These are phyloP conservation scores for Argyra leucocephala DNA, from an alignment of 2,888 invertebrate species.

Conservation along the genomic window DNA sequence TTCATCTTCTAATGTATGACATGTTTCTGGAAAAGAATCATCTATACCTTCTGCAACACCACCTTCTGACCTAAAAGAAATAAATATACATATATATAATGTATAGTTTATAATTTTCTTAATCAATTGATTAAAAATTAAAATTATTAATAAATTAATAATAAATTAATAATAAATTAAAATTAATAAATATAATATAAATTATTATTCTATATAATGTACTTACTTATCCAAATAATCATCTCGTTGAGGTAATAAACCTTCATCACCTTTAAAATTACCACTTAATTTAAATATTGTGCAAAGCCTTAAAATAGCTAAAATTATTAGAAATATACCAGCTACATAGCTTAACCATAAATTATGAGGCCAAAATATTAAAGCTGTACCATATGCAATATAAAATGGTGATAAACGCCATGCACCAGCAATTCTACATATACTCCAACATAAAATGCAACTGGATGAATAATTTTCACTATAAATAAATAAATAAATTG, in stretches of 20 bases:
- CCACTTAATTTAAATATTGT: slow-evolving; percentile 33
- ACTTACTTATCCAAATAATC: slow-evolving; percentile 36
- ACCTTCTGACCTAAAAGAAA: slow-evolving; percentile 32
- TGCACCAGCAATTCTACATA: slow-evolving; percentile 31
- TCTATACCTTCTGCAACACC: slow-evolving; percentile 33
- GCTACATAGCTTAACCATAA: slow-evolving; percentile 48
- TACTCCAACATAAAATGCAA: slow-evolving; percentile 36
- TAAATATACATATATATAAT: too few relatives aligned
- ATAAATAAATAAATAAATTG: slow-evolving; percentile 22
- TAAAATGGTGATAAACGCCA: slow-evolving; percentile 40
- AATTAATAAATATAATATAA: background rate
- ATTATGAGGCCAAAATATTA: slow-evolving; percentile 42
- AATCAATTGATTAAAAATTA: too few relatives aligned
- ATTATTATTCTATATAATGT: background rate
- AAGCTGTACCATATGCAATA: slow-evolving; percentile 34
- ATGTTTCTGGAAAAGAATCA: slow-evolving; percentile 35
- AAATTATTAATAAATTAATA: too few relatives aligned
- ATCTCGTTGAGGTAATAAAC: slow-evolving; percentile 39
- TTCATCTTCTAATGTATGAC: slow-evolving; percentile 35
- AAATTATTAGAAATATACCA: slow-evolving; percentile 42
- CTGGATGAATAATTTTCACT: slow-evolving; percentile 33
- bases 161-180: background rate
- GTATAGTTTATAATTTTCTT: too few relatives aligned
- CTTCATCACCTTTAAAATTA: slow-evolving; percentile 34
- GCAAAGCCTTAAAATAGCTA: slow-evolving; percentile 44